Percentiles rank a stretch among this genome's conserved stretches.
Evolutionary conservation across 2,797 vertebrate genomes (phyloP).

Genomic region (Dicrostonyx torquatus): DNA sequence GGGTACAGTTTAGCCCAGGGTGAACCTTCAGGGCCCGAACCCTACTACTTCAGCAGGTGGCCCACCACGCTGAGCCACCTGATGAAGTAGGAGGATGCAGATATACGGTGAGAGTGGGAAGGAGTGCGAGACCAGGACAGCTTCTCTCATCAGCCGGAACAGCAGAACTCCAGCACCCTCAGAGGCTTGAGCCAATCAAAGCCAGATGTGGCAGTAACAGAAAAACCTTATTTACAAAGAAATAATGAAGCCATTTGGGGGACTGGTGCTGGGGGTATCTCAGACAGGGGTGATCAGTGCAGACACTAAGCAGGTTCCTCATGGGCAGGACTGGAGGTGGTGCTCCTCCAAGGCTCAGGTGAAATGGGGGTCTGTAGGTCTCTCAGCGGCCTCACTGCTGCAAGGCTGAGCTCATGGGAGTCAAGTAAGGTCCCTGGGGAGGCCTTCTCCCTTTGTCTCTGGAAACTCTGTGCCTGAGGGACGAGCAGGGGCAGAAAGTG

Average conservation of each 20-base stretch:
- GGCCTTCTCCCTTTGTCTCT: neutral
- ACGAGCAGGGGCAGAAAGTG: neutral
- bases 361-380: neutral
- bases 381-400: rapidly evolving
- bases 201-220: constrained; percentile 85
- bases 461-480: neutral
- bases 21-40: neutral
- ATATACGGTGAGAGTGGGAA: neutral
- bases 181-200: constrained; percentile 84
- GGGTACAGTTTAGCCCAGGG: neutral
- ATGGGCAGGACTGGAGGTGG: neutral
- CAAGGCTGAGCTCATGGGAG: neutral
- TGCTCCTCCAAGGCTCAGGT: rapidly evolving
- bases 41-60: neutral
- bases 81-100: neutral
- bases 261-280: constrained; percentile 68
- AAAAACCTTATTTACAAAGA: constrained; percentile 80
- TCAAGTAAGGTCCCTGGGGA: neutral
- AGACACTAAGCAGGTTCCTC: constrained; percentile 76
- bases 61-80: neutral
- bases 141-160: constrained; percentile 63
- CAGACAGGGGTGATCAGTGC: constrained; percentile 61
- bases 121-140: neutral
- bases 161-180: constrained; percentile 75
- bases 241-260: constrained; percentile 82